A percentile compares a stretch with the other conserved stretches of the same genome.
Conservation (phyloP, 92 coral and sea anemone species). For the Palythoa grandis region DNA sequence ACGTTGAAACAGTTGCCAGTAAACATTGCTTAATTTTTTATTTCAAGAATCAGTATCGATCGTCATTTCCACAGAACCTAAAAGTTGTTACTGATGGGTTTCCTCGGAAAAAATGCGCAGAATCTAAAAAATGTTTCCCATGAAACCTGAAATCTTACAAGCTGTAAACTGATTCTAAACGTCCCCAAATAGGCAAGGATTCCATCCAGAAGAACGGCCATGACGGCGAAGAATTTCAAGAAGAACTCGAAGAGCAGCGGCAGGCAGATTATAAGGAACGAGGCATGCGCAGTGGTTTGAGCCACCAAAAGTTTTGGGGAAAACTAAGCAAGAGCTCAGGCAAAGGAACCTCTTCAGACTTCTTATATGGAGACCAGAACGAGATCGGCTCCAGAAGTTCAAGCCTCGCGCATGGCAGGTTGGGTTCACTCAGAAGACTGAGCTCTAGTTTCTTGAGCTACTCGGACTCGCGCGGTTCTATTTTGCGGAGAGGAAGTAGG, state of each 20-base stretch:
- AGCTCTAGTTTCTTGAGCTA: slow-evolving; percentile 35
- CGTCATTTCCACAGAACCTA: too few relatives aligned
- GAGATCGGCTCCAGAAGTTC: slow-evolving; percentile 28
- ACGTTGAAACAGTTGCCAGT: too few relatives aligned
- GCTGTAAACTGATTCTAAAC: not conserved
- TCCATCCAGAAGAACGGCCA: not conserved
- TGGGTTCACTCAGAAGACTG: slow-evolving; percentile 27
- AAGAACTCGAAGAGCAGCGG: not conserved
- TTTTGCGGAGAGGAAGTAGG: slow-evolving; percentile 38
- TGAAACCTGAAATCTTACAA: not conserved
- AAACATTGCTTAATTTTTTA: too few relatives aligned
- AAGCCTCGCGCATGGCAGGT: slow-evolving; percentile 12
- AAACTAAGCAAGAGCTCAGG: slow-evolving; percentile 17
- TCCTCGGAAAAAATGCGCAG: too few relatives aligned
- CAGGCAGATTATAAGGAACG: not conserved
- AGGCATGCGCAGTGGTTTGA: not conserved
- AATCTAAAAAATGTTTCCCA: too few relatives aligned
- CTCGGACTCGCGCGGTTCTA: slow-evolving; percentile 34
- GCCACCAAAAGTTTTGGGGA: slow-evolving; percentile 38
- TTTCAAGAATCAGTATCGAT: too few relatives aligned
- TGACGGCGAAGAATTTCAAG: not conserved
- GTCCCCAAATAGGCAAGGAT: not conserved
- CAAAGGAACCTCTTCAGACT: slow-evolving; percentile 1
- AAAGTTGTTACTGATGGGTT: too few relatives aligned
- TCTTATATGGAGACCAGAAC: not conserved